phyloP scores from a whole-genome alignment of 2,113 vertebrate species.

The Lampris incognitus region DNA sequence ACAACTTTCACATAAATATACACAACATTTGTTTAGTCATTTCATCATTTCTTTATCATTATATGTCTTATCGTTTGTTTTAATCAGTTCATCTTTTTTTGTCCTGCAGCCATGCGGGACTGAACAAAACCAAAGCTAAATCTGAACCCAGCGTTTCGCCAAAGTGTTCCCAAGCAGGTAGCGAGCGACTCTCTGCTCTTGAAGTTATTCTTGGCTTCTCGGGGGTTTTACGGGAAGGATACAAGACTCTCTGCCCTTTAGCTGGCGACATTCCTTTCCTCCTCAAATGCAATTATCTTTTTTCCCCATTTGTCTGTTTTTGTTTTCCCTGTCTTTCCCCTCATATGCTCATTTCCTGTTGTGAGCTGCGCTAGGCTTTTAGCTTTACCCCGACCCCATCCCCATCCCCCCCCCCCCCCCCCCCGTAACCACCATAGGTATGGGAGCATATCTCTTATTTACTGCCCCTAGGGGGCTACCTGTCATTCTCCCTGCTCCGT shows the following conservation, averaged over 20 bases:
- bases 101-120: not conserved
- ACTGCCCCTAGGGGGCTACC: slow-evolving; percentile 75
- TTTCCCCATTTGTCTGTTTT: slow-evolving; percentile 72
- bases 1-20: no score
- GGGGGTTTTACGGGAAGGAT: slow-evolving; percentile 28
- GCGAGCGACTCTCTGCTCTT: slow-evolving; percentile 3
- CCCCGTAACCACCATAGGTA: slow-evolving; percentile 35
- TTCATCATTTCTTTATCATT: not conserved
- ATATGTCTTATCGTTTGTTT: slow-evolving; percentile 13
- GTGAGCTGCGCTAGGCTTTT: slow-evolving; percentile 68
- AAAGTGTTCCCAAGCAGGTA: not conserved
- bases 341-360: slow-evolving; percentile 79
- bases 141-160: slow-evolving; percentile 8
- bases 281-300: slow-evolving; percentile 73
- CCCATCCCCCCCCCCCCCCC: slow-evolving; percentile 5
- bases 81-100: no score
- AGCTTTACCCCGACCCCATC: slow-evolving; percentile 21
- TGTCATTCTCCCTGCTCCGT: slow-evolving; percentile 74
- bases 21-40: not conserved
- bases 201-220: slow-evolving; percentile 30
- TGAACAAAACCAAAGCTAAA: slow-evolving; percentile 6
- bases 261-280: slow-evolving; percentile 56
- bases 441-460: slow-evolving; percentile 76
- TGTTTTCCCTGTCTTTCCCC: slow-evolving; percentile 64
- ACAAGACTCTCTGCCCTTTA: slow-evolving; percentile 53